These are phyloP conservation scores for Coilia nasus DNA, from an alignment of 2,797 vertebrate genomes.

Conservation along the genomic window DNA sequence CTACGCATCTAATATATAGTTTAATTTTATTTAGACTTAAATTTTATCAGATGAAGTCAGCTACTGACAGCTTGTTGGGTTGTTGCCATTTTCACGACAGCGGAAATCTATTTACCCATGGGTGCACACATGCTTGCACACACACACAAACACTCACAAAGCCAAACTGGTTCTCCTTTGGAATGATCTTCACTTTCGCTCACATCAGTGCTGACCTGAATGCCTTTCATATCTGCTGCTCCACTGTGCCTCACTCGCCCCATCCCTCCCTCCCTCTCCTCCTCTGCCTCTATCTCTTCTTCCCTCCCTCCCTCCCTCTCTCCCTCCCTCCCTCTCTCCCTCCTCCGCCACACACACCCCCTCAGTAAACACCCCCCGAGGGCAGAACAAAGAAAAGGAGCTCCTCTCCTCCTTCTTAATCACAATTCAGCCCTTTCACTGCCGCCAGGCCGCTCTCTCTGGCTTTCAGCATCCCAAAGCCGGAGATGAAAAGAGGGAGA, in stretches of 20 bases:
- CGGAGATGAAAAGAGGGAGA: slow-evolving; percentile 84
- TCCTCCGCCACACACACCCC: slow-evolving; percentile 54
- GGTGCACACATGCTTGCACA: neutral
- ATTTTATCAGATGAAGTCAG: slow-evolving; percentile 38
- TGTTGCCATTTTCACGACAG: slow-evolving; percentile 76
- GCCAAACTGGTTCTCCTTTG: slow-evolving; percentile 78
- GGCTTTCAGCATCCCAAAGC: slow-evolving; percentile 93
- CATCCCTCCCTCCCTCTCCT: slow-evolving; percentile 29
- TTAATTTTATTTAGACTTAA: neutral
- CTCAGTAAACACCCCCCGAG: slow-evolving; percentile 94
- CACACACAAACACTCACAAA: slow-evolving; percentile 37
- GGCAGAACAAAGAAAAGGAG: slow-evolving; percentile 95
- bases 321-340: slow-evolving; percentile 49
- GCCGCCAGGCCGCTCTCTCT: slow-evolving; percentile 91
- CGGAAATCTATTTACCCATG: slow-evolving; percentile 29
- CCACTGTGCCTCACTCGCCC: slow-evolving; percentile 81
- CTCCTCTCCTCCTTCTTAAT: slow-evolving; percentile 94
- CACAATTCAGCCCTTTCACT: slow-evolving; percentile 94
- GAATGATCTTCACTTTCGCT: slow-evolving; percentile 89
- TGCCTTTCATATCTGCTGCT: slow-evolving; percentile 93
- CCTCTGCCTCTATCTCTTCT: slow-evolving; percentile 15
- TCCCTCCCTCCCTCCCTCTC: slow-evolving; percentile 36
- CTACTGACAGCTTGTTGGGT: slow-evolving; percentile 17
- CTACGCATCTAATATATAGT: neutral
- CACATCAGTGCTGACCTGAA: slow-evolving; percentile 92